Evolutionary conservation across 1,140 invertebrate genomes (phyloP).

Genomic region (Gerris buenoi): DNA sequence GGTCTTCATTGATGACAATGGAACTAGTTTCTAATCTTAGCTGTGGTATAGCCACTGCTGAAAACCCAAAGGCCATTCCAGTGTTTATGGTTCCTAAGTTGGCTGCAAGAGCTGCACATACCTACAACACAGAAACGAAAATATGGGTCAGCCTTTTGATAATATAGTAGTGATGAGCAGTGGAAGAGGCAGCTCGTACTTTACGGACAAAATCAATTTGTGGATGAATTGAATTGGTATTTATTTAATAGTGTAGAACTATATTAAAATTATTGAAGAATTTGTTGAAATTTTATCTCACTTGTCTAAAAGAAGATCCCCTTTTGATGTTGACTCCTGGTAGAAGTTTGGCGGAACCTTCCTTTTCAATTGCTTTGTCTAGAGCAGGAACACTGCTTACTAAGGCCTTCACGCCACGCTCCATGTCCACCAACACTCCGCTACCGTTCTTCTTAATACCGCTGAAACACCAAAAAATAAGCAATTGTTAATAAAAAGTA

Average conservation of each 20-base stretch:
- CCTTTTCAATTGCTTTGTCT: constrained; percentile 9
- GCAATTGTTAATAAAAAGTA: too few species aligned
- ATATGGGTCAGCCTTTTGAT: too few species aligned
- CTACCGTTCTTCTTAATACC: constrained; percentile 11
- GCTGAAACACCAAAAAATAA: not conserved
- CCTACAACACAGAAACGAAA: too few species aligned
- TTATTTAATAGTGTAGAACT: not conserved
- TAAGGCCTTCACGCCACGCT: constrained; percentile 17
- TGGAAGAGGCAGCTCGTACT: too few species aligned
- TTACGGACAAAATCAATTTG: too few species aligned
- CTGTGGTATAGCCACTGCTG: constrained; percentile 52
- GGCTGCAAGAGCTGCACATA: constrained; percentile 42
- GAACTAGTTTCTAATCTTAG: constrained; percentile 36
- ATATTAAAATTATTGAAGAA: not conserved
- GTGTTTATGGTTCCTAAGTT: constrained; percentile 55
- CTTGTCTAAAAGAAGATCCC: constrained; percentile 17
- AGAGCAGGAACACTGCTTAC: constrained; percentile 9
- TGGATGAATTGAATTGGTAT: too few species aligned
- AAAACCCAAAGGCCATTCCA: constrained; percentile 55
- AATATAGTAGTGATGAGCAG: too few species aligned
- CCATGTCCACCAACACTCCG: constrained; percentile 13
- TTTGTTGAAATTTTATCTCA: constrained; percentile 2
- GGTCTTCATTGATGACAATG: constrained; percentile 39
- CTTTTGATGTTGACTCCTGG: constrained; percentile 11
- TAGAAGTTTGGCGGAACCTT: constrained; percentile 13